Conservation (phyloP, 2,797 vertebrate species). For the Passerculus sandwichensis region DNA sequence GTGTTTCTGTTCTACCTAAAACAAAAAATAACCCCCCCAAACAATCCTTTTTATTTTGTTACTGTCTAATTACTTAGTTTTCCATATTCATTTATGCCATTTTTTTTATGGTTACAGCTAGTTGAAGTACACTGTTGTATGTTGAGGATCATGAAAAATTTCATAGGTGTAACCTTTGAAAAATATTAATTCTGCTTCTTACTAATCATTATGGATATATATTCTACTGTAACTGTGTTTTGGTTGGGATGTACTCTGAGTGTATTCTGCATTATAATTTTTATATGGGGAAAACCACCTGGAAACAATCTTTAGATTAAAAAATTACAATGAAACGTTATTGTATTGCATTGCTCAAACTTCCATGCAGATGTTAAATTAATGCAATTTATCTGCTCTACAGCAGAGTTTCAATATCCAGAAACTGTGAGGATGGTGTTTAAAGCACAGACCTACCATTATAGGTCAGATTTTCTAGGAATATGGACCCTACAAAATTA, state of each 20-base stretch:
- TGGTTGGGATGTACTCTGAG: background rate
- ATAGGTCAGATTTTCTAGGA: background rate
- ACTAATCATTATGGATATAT: background rate
- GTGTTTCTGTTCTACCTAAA: background rate
- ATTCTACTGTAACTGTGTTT: background rate
- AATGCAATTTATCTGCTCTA: background rate
- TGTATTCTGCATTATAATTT: background rate
- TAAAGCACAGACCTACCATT: background rate
- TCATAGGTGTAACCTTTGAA: background rate
- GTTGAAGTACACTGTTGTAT: background rate
- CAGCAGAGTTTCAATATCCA: background rate
- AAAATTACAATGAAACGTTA: background rate
- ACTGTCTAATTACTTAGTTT: background rate
- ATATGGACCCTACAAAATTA: background rate
- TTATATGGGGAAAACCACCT: background rate
- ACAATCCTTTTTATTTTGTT: background rate
- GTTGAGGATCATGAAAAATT: background rate
- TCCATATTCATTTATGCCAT: background rate
- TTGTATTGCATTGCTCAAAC: background rate
- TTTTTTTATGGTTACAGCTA: background rate
- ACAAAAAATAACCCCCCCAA: background rate
- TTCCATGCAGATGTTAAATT: background rate
- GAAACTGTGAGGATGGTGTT: background rate
- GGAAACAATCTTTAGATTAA: constrained; percentile 9
- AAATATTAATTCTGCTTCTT: constrained; percentile 28